Percentiles rank a stretch among this genome's conserved stretches.
phyloP scores from a whole-genome alignment of 2,888 invertebrate species.

The Hypselothyrea guttata region DNA sequence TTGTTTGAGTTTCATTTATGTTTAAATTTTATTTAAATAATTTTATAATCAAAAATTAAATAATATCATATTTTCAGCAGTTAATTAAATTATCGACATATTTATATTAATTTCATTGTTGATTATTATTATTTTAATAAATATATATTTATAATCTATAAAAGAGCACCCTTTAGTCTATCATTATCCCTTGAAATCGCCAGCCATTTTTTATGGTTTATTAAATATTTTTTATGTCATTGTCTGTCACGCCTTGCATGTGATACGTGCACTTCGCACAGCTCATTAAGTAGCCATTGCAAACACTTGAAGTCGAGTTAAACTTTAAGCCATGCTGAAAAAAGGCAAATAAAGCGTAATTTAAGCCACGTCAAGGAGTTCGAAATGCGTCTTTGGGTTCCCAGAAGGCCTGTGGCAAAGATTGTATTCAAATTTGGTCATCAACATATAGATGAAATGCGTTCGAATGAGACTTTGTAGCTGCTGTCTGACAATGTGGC shows the following conservation, averaged over 20 bases:
- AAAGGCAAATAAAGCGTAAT: constrained; percentile 13
- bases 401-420: constrained; percentile 54
- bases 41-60: no score
- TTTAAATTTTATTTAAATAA: no score
- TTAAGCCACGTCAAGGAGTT: constrained; percentile 13
- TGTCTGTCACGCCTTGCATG: neutral
- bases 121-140: no score
- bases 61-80: no score
- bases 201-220: neutral
- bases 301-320: constrained; percentile 20
- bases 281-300: constrained; percentile 16
- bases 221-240: neutral
- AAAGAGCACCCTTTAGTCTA: no score
- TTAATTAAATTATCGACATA: no score
- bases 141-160: no score
- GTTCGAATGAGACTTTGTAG: neutral
- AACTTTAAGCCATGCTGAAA: constrained; percentile 3
- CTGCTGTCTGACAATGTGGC: constrained; percentile 8
- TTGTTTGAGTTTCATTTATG: no score
- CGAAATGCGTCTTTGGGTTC: constrained; percentile 36
- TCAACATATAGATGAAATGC: constrained; percentile 74
- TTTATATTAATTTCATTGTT: no score
- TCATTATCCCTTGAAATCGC: neutral
- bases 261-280: constrained; percentile 21
- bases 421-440: constrained; percentile 77